phyloP scores from a whole-genome alignment of 2,888 invertebrate species.

The Thera obeliscata region DNA sequence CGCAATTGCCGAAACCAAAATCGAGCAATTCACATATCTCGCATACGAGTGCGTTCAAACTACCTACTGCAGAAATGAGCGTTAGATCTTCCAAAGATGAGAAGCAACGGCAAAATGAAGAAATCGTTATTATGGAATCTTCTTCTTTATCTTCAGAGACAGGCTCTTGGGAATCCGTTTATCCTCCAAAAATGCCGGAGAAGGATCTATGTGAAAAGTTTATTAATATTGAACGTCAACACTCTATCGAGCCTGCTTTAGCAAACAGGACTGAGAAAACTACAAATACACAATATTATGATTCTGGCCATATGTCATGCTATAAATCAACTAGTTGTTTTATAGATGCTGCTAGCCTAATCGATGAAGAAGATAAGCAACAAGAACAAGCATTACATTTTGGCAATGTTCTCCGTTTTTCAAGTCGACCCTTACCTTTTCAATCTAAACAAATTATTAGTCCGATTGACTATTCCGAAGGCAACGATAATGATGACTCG shows the following conservation, averaged over 20 bases:
- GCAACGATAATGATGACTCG: slow-evolving; percentile 74
- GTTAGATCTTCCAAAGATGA: slow-evolving; percentile 80
- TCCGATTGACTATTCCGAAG: slow-evolving; percentile 69
- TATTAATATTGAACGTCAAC: slow-evolving; percentile 66
- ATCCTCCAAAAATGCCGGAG: slow-evolving; percentile 73
- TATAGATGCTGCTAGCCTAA: slow-evolving; percentile 90
- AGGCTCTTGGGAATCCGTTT: slow-evolving; percentile 87
- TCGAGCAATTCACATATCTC: slow-evolving; percentile 40
- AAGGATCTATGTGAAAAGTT: slow-evolving; percentile 76
- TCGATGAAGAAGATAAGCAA: slow-evolving; percentile 86
- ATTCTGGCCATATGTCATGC: slow-evolving; percentile 54
- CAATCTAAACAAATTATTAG: slow-evolving; percentile 61
- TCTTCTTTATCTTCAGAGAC: slow-evolving; percentile 87
- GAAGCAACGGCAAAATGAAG: slow-evolving; percentile 86
- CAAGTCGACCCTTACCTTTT: slow-evolving; percentile 66
- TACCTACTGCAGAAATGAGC: slow-evolving; percentile 48
- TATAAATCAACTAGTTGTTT: slow-evolving; percentile 84
- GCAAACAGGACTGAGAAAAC: slow-evolving; percentile 37
- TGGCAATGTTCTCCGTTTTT: slow-evolving; percentile 40
- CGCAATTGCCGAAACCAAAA: slow-evolving; percentile 47
- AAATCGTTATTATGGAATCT: slow-evolving; percentile 85
- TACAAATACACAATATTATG: slow-evolving; percentile 49
- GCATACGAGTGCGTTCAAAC: slow-evolving; percentile 40
- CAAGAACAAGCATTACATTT: slow-evolving; percentile 27
- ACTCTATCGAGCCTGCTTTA: slow-evolving; percentile 49